A percentile compares a stretch with the other conserved stretches of the same genome.
phyloP scores from a whole-genome alignment of 1,140 invertebrate species.

The Coptotermes formosanus region DNA sequence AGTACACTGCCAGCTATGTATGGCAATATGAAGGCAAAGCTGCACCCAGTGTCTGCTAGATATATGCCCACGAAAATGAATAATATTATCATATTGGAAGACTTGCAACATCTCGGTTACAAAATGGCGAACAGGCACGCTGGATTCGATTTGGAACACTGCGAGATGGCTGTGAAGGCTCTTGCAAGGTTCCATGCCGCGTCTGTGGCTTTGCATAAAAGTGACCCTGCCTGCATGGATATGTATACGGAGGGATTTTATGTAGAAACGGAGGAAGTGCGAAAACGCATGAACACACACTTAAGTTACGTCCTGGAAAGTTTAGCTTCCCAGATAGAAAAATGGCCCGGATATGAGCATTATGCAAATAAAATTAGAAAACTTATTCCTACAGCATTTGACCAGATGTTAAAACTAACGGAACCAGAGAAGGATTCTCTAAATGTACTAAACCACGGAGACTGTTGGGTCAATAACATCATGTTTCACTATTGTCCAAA shows the following conservation, averaged over 20 bases:
- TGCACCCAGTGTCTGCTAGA: neutral
- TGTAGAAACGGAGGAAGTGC: neutral
- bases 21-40: neutral
- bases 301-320: neutral
- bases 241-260: neutral
- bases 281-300: neutral
- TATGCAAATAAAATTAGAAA: neutral
- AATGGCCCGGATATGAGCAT: conserved; percentile 28
- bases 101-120: conserved; percentile 33
- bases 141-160: conserved; percentile 36
- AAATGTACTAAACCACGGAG: conserved; percentile 51
- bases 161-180: conserved; percentile 20
- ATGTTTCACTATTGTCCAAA: conserved; percentile 46
- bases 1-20: conserved; percentile 17
- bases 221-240: conserved; percentile 10
- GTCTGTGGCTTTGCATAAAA: conserved; percentile 27
- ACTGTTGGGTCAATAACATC: conserved; percentile 57
- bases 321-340: neutral
- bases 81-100: conserved; percentile 28
- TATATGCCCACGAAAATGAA: neutral
- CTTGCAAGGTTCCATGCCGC: conserved; percentile 37
- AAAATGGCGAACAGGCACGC: conserved; percentile 30
- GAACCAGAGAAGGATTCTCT: neutral
- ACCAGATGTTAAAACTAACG: neutral
- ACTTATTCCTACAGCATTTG: neutral